Evolutionary conservation across 1,140 invertebrate species (phyloP), one percentile per base, ranked within the genome.

Genomic region (Drosophila busckii): DNA sequence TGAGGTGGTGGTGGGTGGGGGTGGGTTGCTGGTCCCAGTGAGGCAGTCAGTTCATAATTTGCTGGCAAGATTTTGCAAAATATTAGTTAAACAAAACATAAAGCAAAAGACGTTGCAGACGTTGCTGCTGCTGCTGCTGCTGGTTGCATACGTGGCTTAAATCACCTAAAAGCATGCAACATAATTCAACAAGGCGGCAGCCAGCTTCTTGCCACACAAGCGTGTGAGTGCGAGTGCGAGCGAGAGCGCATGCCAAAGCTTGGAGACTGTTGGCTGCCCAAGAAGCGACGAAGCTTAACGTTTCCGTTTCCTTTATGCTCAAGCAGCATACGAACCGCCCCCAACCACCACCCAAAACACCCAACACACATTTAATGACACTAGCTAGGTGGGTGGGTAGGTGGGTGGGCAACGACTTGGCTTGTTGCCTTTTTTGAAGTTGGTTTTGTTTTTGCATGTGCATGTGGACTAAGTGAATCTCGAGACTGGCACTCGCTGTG

Each of bases 1-100:
- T 35, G 48, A 37, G 31, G 20, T 31, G 35, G 54, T 29, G 45
- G 16, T 31, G 49, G 19, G 40, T 34, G 38, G 19, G 31, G 49
- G 34, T 31, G 28, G 38, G 31, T 12, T 1, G 37, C 2, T 35
- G 13, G 6, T 9, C n/a, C 4, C n/a, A 1, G 17, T 12, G 12
- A 12, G 19, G 26, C 10, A 45, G 69, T 29, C 41, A 78, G 75
- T 78, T 73, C 68, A 78, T 78, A 78, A 78, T 78, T 80, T 56
- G 23, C 59, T 13, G 65, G 50, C 59, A 82, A 80, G 75, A 80
- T 80, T 80, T 75, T 65, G 34, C 60, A 80, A 80, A 75, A 80
- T 80, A 80, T 80, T 80, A 82, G 75, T 80, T 80, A 80, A 80
- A 80, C 75, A 80, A 80, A 75, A 82, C 75, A 80, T 80, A 80